phyloP scores from a whole-genome alignment of 1,140 invertebrate genomes.

The Drosophila bifasciata region DNA sequence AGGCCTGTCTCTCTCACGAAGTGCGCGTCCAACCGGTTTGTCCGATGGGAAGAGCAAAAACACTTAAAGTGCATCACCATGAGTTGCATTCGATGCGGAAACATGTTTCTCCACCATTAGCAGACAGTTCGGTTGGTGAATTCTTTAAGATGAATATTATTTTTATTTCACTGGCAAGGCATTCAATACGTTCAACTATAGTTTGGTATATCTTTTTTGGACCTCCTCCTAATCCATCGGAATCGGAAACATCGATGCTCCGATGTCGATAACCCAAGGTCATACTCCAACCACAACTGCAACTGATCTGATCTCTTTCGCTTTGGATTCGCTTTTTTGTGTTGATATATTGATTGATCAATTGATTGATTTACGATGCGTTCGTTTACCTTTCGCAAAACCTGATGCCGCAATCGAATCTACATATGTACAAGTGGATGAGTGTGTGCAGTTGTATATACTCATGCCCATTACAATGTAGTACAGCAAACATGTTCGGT shows the following conservation, averaged over 20 bases:
- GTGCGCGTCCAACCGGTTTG: conserved; percentile 26
- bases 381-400: conserved; percentile 65
- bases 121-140: too few species aligned
- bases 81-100: conserved; percentile 13
- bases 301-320: conserved; percentile 6
- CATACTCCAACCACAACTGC: conserved; percentile 8
- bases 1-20: background rate
- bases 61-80: conserved; percentile 25
- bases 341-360: conserved; percentile 27
- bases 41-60: background rate
- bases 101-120: background rate
- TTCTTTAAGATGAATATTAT: too few species aligned
- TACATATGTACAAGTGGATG: background rate
- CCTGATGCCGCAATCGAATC: conserved; percentile 37
- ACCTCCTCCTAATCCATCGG: background rate
- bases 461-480: too few species aligned
- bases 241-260: background rate
- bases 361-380: conserved; percentile 53
- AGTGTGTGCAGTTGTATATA: conserved; percentile 6
- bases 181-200: too few species aligned
- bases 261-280: conserved; percentile 29
- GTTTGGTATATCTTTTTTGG: background rate
- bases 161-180: background rate
- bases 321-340: conserved; percentile 4
- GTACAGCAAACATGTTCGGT: background rate